A percentile compares a stretch with the other conserved stretches of the same genome.
Evolutionary conservation across 2,888 invertebrate species (phyloP).

Genomic region (Mythimna ferrago): DNA sequence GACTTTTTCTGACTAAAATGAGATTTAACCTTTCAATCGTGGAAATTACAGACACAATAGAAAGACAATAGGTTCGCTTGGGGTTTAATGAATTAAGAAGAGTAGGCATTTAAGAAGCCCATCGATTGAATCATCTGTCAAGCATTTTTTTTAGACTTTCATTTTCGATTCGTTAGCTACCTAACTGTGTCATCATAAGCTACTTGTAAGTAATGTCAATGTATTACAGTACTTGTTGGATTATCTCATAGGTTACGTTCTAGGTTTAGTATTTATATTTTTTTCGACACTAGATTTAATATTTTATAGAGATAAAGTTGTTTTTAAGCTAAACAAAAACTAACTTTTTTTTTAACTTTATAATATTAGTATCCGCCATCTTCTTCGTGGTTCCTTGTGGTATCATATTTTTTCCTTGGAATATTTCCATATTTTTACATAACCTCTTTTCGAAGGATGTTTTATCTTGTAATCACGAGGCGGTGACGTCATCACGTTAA

Average conservation of each 20-base stretch:
- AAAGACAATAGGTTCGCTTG: no score
- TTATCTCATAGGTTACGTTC: neutral
- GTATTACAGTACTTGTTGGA: neutral
- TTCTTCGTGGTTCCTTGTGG: no score
- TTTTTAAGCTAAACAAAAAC: no score
- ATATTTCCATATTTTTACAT: constrained; percentile 26
- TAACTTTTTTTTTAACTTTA: no score
- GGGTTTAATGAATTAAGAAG: no score
- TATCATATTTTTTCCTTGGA: neutral
- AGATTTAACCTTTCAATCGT: no score
- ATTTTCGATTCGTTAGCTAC: neutral
- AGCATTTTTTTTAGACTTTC: constrained; percentile 2
- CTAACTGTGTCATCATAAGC: neutral
- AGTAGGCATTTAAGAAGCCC: no score
- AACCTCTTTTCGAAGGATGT: constrained; percentile 33
- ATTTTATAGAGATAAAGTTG: no score
- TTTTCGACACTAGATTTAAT: no score
- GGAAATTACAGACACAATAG: no score
- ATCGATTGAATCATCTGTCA: neutral
- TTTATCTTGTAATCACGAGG: constrained; percentile 60
- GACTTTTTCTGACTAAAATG: neutral
- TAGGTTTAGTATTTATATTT: neutral
- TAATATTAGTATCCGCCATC: no score
- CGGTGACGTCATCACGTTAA: constrained; percentile 65
- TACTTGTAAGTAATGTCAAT: constrained; percentile 4